phyloP scores from a whole-genome alignment of 2,797 vertebrate species.

The Ptychadena robeensis region DNA sequence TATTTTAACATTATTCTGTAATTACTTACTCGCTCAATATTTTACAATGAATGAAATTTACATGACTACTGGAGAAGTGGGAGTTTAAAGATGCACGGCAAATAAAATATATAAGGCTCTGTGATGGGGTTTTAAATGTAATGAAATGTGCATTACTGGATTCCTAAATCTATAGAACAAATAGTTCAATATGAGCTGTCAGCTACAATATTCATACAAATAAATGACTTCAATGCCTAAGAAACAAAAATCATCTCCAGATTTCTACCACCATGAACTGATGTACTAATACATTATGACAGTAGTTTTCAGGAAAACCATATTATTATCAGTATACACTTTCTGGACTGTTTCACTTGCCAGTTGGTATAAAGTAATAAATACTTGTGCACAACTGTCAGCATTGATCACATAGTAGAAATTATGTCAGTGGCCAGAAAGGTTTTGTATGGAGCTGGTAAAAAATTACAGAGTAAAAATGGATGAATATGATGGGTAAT shows the following conservation, averaged over 20 bases:
- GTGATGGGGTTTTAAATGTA: conserved; percentile 9
- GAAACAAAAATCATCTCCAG: not conserved
- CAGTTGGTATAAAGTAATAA: no score
- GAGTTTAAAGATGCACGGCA: conserved; percentile 22
- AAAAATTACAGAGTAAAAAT: no score
- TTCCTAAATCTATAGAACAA: not conserved
- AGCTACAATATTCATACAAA: not conserved
- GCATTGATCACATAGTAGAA: no score
- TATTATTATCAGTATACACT: no score
- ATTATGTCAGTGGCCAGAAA: no score
- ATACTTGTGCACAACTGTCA: no score
- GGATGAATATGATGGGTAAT: no score
- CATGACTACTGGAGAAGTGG: conserved; percentile 42
- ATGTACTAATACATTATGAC: no score
- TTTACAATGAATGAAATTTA: conserved; percentile 61
- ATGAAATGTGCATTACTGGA: not conserved
- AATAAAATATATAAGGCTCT: conserved; percentile 30
- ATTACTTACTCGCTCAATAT: conserved; percentile 58
- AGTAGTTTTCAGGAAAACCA: no score
- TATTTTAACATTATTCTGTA: conserved; percentile 61
- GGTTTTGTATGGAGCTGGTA: no score
- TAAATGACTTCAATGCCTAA: not conserved
- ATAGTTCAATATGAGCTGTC: not conserved
- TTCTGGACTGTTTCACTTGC: no score
- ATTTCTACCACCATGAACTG: not conserved